Evolutionary conservation across 2,888 invertebrate genomes (phyloP), one percentile per base, ranked within the genome.

Genomic region (Axea sp.): DNA sequence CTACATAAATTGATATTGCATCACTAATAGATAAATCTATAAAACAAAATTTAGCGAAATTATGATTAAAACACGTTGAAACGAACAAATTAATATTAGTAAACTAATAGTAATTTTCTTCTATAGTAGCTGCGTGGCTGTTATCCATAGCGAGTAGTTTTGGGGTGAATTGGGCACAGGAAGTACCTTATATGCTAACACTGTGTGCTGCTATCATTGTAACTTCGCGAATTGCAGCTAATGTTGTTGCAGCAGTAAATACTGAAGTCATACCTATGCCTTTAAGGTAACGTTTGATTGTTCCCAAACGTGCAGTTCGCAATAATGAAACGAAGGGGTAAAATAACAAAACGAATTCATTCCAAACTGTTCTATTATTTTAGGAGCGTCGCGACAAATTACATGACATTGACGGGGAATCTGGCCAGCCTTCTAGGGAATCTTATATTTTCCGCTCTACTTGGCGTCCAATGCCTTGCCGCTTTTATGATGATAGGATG

Each of bases 361-460:
- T 37, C 1, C 1, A 12, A 8, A 9, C 7, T 12, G 0, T 35
- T 14, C n/a, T 24, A 12, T 47, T 60, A 49, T 76, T 76, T 41
- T 73, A 86, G 87, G 57, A 59, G 80, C 6, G 83, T 84, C 8
- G 80, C 85, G 4, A 55, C 80, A 17, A 80, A 73, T 62, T 59
- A 84, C 35, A 75, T 84, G 22, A 78, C 81, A 55, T 76, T 80
- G 55, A 76, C 82, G 7, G 87, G 85, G n/a, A 86, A 85, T 76
- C 49, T 85, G 11, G 87, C 81, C 1, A 83, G 83, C 6, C 69
- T 83, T 1, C 55, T 82, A 8, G 88, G 87, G 14, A 87, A 87
- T 75, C 47, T 87, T 17, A 65, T 82, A 37, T 86, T 87, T 76
- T 80, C 86, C 15, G 67, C 79, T 3, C 77, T 87, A 9, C 72